phyloP scores from a whole-genome alignment of 2,113 vertebrate species.

The Oryctolagus cuniculus region mOryCun1.1 NC_091453.1:105294001-105294500 shows the following conservation, averaged over 20 bases:
- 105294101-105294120: background rate
- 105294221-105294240: background rate
- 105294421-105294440: background rate
- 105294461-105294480: background rate
- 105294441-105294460: background rate
- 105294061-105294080: background rate
- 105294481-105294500: background rate
- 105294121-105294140: background rate
- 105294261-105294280: background rate
- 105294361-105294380: background rate
- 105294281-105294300: background rate
- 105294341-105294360: background rate
- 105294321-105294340: background rate
- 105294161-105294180: background rate
- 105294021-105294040: background rate
- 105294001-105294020: background rate
- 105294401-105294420: background rate
- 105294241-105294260: background rate
- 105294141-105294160: background rate
- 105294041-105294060: background rate
- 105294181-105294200: background rate
- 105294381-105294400: background rate
- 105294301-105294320: background rate
- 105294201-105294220: background rate
- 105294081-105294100: background rate